Percentiles rank a stretch among this genome's conserved stretches.
phyloP scores from a whole-genome alignment of 1,140 invertebrate genomes.

The Brachionus paranguensis region DNA sequence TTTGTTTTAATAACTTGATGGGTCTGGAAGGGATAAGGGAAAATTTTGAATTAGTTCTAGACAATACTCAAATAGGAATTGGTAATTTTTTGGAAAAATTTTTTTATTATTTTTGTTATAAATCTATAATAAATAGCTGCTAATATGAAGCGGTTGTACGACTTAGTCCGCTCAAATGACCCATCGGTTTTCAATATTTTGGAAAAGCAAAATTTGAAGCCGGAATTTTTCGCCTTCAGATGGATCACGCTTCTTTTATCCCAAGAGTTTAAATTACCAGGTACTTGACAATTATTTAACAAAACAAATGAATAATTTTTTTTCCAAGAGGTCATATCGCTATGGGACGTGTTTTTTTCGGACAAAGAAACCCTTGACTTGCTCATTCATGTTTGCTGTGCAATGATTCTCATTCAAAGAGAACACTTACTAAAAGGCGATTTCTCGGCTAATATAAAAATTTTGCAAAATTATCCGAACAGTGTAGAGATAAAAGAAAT shows the following conservation, averaged over 20 bases:
- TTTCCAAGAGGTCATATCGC: slow-evolving; percentile 24
- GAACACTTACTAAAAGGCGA: background rate
- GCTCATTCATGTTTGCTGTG: slow-evolving; percentile 36
- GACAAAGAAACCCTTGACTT: slow-evolving; percentile 15
- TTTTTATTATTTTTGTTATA: slow-evolving; percentile 73
- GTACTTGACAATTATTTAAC: background rate
- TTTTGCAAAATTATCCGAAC: slow-evolving; percentile 27
- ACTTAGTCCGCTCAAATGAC: slow-evolving; percentile 71
- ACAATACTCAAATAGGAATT: slow-evolving; percentile 71
- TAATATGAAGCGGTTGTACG: slow-evolving; percentile 62
- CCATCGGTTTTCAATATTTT: slow-evolving; percentile 68
- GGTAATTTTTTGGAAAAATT: slow-evolving; percentile 57
- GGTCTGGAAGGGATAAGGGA: slow-evolving; percentile 78
- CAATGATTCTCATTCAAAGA: slow-evolving; percentile 19
- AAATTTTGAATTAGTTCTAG: slow-evolving; percentile 85
- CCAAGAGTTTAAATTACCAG: slow-evolving; percentile 89
- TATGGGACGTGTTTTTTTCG: slow-evolving; percentile 32
- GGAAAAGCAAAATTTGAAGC: slow-evolving; percentile 73
- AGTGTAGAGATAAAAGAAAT: slow-evolving; percentile 19
- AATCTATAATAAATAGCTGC: slow-evolving; percentile 43
- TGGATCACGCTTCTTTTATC: slow-evolving; percentile 93
- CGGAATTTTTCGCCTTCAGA: slow-evolving; percentile 92
- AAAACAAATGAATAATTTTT: background rate
- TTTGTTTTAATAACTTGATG: slow-evolving; percentile 95
- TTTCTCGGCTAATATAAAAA: slow-evolving; percentile 20